Conservation (phyloP, 2,113 vertebrate genomes). For the Paedocypris sp. region DNA sequence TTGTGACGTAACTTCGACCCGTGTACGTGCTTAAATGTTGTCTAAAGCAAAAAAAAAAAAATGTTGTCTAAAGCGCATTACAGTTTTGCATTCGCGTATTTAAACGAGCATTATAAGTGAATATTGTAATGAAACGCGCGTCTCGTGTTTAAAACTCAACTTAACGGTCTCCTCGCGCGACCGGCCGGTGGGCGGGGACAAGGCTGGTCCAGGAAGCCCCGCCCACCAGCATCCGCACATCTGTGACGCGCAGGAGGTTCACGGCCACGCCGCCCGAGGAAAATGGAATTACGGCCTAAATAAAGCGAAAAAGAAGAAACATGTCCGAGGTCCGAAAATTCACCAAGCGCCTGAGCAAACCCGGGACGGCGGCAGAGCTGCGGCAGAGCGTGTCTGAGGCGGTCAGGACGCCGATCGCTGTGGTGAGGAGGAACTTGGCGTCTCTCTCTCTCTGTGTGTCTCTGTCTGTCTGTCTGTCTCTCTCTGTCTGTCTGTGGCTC, state of each 20-base stretch:
- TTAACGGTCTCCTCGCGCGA: no score
- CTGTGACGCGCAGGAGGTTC: constrained; percentile 15
- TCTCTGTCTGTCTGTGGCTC: not conserved
- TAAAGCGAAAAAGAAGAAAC: not conserved
- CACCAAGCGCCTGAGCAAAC: constrained; percentile 82
- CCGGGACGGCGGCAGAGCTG: constrained; percentile 80
- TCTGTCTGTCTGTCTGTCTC: not conserved
- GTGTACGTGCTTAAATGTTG: no score
- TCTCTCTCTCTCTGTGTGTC: not conserved
- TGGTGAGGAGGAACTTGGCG: constrained; percentile 65
- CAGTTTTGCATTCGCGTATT: no score
- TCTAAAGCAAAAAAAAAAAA: no score
- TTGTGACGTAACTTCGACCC: no score
- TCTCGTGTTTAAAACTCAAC: no score
- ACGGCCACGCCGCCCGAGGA: constrained; percentile 3
- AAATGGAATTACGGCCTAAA: not conserved
- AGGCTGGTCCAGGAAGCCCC: constrained; percentile 2
- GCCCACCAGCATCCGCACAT: constrained; percentile 12
- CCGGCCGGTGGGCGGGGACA: not conserved
- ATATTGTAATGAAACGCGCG: no score
- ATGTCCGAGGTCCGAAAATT: constrained; percentile 83
- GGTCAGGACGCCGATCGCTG: constrained; percentile 66
- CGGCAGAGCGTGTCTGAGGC: constrained; percentile 81
- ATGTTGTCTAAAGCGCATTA: no score
- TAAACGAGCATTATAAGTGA: no score